Evolutionary conservation across 2,888 invertebrate species (phyloP).

Genomic region (Taenaris catops): DNA sequence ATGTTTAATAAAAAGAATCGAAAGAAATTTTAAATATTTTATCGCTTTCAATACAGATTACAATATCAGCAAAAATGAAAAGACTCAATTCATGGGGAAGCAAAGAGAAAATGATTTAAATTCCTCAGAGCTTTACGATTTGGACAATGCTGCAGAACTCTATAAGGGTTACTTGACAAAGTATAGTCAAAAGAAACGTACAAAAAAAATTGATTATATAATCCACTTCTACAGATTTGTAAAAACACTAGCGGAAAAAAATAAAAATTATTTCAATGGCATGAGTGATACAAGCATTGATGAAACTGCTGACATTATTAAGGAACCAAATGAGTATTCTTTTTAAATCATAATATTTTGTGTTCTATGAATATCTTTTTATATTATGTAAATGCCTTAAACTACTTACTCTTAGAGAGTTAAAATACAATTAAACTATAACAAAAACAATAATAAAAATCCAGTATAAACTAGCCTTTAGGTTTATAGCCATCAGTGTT

Average conservation of each 20-base stretch:
- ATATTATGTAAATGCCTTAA: too few relatives aligned
- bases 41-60: too few relatives aligned
- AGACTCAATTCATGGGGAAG: slow-evolving; percentile 17
- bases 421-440: too few relatives aligned
- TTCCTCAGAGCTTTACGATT: slow-evolving; percentile 36
- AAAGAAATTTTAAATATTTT: too few relatives aligned
- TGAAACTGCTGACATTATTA: slow-evolving; percentile 4
- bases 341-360: too few relatives aligned
- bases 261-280: slow-evolving; percentile 27
- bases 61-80: slow-evolving; percentile 25
- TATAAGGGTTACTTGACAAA: slow-evolving; percentile 33
- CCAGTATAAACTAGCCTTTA: too few relatives aligned
- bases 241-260: slow-evolving; percentile 44
- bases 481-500: too few relatives aligned
- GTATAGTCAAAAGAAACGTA: slow-evolving; percentile 30
- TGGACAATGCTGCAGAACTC: slow-evolving; percentile 35
- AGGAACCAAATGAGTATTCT: slow-evolving; percentile 1
- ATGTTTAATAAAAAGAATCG: background rate
- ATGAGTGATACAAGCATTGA: background rate
- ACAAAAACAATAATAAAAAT: too few relatives aligned
- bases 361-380: too few relatives aligned
- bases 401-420: too few relatives aligned
- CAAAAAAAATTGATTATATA: slow-evolving; percentile 25
- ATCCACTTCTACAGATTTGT: slow-evolving; percentile 45
- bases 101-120: slow-evolving; percentile 23